These are phyloP conservation scores for Paratrypauchen microcephalus DNA, from an alignment of 2,797 vertebrate genomes.

Conservation along the genomic window DNA sequence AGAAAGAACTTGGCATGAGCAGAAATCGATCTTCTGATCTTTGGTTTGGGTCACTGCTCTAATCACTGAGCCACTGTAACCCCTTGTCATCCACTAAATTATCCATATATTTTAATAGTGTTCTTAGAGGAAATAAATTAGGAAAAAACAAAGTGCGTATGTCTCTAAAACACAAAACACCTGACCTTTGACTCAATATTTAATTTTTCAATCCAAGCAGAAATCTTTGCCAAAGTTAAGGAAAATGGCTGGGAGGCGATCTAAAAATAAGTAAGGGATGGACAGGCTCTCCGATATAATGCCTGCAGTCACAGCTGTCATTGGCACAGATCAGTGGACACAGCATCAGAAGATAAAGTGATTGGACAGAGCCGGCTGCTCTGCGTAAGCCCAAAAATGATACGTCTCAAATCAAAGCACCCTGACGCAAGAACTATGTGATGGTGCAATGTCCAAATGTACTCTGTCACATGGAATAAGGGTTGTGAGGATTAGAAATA, in stretches of 20 bases:
- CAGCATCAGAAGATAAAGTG: conserved; percentile 4
- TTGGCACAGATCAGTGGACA: conserved; percentile 15
- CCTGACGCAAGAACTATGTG: background rate
- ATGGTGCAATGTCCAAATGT: background rate
- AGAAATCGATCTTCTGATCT: too few relatives aligned
- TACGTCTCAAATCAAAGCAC: conserved; percentile 1
- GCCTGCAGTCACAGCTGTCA: conserved; percentile 19
- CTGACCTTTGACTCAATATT: conserved; percentile 10
- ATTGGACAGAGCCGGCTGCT: conserved; percentile 9
- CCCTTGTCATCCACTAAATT: too few relatives aligned
- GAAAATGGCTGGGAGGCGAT: background rate
- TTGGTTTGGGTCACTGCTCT: too few relatives aligned
- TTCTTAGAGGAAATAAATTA: background rate
- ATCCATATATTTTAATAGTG: background rate
- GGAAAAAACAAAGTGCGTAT: background rate
- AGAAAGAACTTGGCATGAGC: too few relatives aligned
- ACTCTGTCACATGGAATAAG: background rate
- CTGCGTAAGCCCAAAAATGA: conserved; percentile 2
- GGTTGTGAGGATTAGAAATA: background rate
- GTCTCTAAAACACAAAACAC: background rate
- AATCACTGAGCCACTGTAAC: too few relatives aligned
- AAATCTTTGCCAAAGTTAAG: conserved; percentile 12
- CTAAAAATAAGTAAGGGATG: conserved; percentile 10
- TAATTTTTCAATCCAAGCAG: conserved; percentile 1
- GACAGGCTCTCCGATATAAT: conserved; percentile 7